Evolutionary conservation across 1,140 invertebrate genomes (phyloP).

Genomic region (Megalonaias nervosa): DNA sequence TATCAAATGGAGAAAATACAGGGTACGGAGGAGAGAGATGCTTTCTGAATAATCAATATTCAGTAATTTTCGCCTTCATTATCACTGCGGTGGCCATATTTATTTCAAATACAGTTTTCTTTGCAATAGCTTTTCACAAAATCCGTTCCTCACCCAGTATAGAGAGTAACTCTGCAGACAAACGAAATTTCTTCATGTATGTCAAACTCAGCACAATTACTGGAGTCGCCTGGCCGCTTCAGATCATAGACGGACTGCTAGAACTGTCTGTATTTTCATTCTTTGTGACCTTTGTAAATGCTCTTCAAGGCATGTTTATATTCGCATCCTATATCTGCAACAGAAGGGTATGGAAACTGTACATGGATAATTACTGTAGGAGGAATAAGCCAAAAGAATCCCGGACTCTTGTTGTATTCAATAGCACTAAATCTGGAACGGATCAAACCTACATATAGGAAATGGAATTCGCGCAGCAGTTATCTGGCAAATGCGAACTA

Average conservation of each 20-base stretch:
- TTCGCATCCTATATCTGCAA: constrained; percentile 74
- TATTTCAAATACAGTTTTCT: constrained; percentile 35
- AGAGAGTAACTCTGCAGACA: background rate
- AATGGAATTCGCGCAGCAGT: too few relatives aligned
- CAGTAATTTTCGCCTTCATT: constrained; percentile 21
- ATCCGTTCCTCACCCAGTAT: constrained; percentile 10
- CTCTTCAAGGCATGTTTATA: constrained; percentile 76
- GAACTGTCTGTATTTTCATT: constrained; percentile 72
- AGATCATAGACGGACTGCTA: constrained; percentile 72
- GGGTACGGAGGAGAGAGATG: constrained; percentile 36
- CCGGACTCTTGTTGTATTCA: too few relatives aligned
- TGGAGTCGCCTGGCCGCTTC: constrained; percentile 75
- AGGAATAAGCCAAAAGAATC: too few relatives aligned
- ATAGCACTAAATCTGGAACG: too few relatives aligned
- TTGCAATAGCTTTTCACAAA: constrained; percentile 19
- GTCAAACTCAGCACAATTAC: constrained; percentile 63
- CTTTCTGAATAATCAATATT: constrained; percentile 28
- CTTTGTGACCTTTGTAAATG: constrained; percentile 74
- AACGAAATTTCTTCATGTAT: constrained; percentile 29
- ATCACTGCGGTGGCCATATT: constrained; percentile 21
- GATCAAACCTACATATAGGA: too few relatives aligned
- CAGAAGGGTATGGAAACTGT: constrained; percentile 9
- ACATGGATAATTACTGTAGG: background rate
- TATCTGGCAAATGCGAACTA: too few relatives aligned
- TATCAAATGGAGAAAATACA: background rate